A percentile compares a stretch with the other conserved stretches of the same genome.
Evolutionary conservation across 2,113 vertebrate species (phyloP).

Genomic region (Lucifuga dentata): DNA sequence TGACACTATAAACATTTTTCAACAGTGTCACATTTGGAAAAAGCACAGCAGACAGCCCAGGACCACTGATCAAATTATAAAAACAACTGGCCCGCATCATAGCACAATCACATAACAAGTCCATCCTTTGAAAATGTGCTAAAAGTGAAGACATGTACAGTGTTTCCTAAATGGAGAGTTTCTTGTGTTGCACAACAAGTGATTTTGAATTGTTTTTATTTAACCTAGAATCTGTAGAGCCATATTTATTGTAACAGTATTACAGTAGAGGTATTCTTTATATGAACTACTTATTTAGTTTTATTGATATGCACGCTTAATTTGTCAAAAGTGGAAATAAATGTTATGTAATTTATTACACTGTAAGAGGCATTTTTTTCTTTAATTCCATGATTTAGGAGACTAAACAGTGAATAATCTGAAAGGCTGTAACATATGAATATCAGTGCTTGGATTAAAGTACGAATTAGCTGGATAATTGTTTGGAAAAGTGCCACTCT

Average conservation of each 20-base stretch:
- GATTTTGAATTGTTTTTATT: slow-evolving; percentile 60
- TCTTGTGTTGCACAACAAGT: slow-evolving; percentile 46
- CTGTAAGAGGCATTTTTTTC: slow-evolving; percentile 27
- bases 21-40: slow-evolving; percentile 30
- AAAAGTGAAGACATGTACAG: slow-evolving; percentile 47
- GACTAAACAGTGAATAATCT: slow-evolving; percentile 3
- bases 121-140: slow-evolving; percentile 25
- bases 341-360: slow-evolving; percentile 74
- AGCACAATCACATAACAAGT: slow-evolving; percentile 45
- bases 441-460: no score
- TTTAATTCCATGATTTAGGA: slow-evolving; percentile 24
- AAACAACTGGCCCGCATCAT: neutral
- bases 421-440: no score
- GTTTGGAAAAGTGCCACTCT: no score
- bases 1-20: slow-evolving; percentile 60
- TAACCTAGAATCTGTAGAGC: slow-evolving; percentile 71
- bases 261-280: slow-evolving; percentile 72
- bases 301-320: slow-evolving; percentile 77
- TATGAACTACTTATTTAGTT: slow-evolving; percentile 62
- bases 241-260: slow-evolving; percentile 79
- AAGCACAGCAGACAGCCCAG: slow-evolving; percentile 59
- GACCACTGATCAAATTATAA: slow-evolving; percentile 16
- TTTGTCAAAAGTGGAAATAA: slow-evolving; percentile 79
- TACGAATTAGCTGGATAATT: no score
- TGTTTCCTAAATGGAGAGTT: slow-evolving; percentile 37